Percentiles rank a stretch among this genome's conserved stretches.
phyloP scores from a whole-genome alignment of 2,888 invertebrate genomes.

The Slavum lentiscoides region DNA sequence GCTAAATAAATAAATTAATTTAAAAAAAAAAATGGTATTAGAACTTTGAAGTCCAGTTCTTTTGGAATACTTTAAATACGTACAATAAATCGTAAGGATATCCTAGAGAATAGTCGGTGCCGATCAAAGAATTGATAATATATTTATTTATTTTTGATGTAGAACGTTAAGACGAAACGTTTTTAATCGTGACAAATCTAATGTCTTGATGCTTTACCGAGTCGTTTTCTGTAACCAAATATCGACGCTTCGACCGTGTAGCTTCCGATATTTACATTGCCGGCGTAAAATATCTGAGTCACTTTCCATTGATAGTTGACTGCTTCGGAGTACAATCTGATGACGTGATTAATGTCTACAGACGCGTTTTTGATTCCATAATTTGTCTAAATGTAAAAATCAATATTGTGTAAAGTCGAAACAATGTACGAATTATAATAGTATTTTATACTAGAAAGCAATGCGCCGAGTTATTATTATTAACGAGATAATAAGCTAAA shows the following conservation, averaged over 20 bases:
- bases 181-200: neutral
- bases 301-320: constrained; percentile 22
- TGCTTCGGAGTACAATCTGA: neutral
- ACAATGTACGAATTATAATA: neutral
- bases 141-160: no score
- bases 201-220: neutral
- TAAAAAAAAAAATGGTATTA: no score
- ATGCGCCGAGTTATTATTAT: no score
- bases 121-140: no score
- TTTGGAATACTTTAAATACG: no score
- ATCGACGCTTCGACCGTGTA: neutral
- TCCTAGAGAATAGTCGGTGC: no score
- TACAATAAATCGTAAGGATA: no score
- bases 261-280: neutral
- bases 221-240: constrained; percentile 6
- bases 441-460: neutral
- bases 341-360: neutral
- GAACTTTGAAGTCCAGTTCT: no score
- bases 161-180: neutral
- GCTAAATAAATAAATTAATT: no score
- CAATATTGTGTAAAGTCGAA: neutral
- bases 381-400: neutral
- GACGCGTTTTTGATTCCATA: neutral
- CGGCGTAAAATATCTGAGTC: neutral
- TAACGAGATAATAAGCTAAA: no score